Percentiles rank a stretch among this genome's conserved stretches.
Evolutionary conservation across 2,797 vertebrate genomes (phyloP).

Genomic region (Chaenodraco wilsoni): DNA sequence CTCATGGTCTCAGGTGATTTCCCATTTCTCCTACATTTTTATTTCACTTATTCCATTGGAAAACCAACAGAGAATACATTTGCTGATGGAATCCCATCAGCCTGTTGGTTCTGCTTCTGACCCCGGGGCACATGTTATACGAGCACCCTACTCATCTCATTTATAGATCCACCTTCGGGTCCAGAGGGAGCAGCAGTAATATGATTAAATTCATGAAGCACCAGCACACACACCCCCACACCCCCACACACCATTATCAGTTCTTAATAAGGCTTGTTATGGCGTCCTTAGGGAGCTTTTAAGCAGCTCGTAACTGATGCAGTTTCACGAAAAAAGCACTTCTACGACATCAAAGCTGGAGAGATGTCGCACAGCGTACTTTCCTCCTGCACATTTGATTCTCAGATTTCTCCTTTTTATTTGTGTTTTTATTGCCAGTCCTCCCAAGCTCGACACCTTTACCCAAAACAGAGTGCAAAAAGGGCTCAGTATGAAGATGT

Average conservation of each 20-base stretch:
- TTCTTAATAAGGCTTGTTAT: conserved; percentile 48
- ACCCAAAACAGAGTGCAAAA: not conserved
- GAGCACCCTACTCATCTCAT: conserved; percentile 31
- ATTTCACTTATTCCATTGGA: not conserved
- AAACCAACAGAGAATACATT: not conserved
- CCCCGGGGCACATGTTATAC: conserved; percentile 5
- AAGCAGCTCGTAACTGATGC: conserved; percentile 27
- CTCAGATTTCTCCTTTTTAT: too few species aligned
- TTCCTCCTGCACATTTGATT: conserved; percentile 12
- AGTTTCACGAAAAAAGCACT: conserved; percentile 18
- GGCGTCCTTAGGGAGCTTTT: conserved; percentile 15
- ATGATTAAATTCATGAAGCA: conserved; percentile 38
- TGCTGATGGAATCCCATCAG: not conserved
- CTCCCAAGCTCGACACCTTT: not conserved
- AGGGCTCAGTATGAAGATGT: not conserved
- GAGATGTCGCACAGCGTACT: conserved; percentile 2
- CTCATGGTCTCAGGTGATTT: not conserved
- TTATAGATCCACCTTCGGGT: conserved; percentile 16
- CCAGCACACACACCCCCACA: conserved; percentile 2
- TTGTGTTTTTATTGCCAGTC: not conserved
- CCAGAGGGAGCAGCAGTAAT: not conserved
- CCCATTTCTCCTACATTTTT: not conserved
- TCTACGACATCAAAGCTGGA: not conserved
- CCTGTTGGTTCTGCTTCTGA: not conserved
- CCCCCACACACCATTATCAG: conserved; percentile 9